These are phyloP conservation scores for Phoxinus dragarum DNA, from an alignment of 2,797 vertebrate species.

Conservation along the genomic window DNA sequence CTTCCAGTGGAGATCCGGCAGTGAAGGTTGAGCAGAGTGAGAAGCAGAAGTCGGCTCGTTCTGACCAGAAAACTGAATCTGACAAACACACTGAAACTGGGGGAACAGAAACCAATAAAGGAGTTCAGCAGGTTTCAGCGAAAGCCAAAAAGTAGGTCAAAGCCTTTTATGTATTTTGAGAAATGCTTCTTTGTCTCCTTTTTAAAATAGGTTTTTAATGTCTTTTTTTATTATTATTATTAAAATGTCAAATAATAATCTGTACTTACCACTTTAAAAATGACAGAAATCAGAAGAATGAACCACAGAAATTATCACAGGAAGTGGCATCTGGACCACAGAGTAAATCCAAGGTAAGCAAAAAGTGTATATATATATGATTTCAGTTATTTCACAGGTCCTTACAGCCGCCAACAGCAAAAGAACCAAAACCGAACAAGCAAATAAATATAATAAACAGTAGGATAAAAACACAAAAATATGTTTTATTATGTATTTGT, in stretches of 20 bases:
- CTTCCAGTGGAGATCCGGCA: conserved; percentile 58
- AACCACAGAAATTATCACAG: not conserved
- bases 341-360: not conserved
- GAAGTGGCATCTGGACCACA: not conserved
- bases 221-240: not conserved
- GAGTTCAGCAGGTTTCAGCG: not conserved
- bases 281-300: not conserved
- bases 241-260: not conserved
- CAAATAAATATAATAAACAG: too few species aligned
- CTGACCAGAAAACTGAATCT: not conserved
- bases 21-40: too few species aligned
- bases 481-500: too few species aligned
- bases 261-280: not conserved
- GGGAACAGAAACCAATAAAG: not conserved
- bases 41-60: too few species aligned
- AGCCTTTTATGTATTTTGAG: not conserved
- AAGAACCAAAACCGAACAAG: too few species aligned
- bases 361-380: not conserved
- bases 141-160: not conserved
- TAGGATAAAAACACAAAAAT: too few species aligned
- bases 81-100: not conserved
- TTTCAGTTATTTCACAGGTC: too few species aligned
- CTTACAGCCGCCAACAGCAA: too few species aligned
- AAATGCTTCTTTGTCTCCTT: not conserved
- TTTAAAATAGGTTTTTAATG: not conserved